phyloP scores from a whole-genome alignment of 2,888 invertebrate genomes.

The Bhutanitis thaidina region DNA sequence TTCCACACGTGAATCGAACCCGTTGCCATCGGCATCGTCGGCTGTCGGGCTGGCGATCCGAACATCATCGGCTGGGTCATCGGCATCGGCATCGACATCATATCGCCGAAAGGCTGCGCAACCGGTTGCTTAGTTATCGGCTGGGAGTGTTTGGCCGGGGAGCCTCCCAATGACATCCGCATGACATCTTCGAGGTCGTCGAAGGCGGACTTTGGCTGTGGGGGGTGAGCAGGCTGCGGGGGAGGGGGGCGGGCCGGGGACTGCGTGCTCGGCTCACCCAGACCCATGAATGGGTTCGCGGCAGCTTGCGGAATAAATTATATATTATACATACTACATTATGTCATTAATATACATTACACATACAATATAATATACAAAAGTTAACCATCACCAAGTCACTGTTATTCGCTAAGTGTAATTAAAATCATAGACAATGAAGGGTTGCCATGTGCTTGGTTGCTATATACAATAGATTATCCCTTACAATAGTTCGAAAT shows the following conservation, averaged over 20 bases:
- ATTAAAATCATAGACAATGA: slow-evolving; percentile 18
- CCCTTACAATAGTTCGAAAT: too few relatives aligned
- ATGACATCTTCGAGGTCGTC: slow-evolving; percentile 85
- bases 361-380: slow-evolving; percentile 1
- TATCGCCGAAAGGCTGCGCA: slow-evolving; percentile 59
- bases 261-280: slow-evolving; percentile 75
- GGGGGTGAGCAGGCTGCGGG: slow-evolving; percentile 71
- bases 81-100: slow-evolving; percentile 56
- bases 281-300: slow-evolving; percentile 84
- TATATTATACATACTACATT: slow-evolving; percentile 16
- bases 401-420: slow-evolving; percentile 10
- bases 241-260: slow-evolving; percentile 73
- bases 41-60: slow-evolving; percentile 67
- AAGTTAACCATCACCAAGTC: slow-evolving; percentile 12
- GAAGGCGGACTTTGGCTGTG: slow-evolving; percentile 81
- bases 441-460: slow-evolving; percentile 23
- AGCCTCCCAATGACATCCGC: slow-evolving; percentile 83
- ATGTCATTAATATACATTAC: slow-evolving; percentile 5
- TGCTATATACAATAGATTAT: neutral
- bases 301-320: slow-evolving; percentile 69
- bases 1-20: slow-evolving; percentile 63
- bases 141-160: slow-evolving; percentile 65
- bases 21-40: slow-evolving; percentile 72
- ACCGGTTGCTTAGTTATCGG: slow-evolving; percentile 52
- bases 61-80: slow-evolving; percentile 68